A percentile compares a stretch with the other conserved stretches of the same genome.
Conservation (phyloP, 1,140 invertebrate genomes). For the Pantala flavescens region DNA sequence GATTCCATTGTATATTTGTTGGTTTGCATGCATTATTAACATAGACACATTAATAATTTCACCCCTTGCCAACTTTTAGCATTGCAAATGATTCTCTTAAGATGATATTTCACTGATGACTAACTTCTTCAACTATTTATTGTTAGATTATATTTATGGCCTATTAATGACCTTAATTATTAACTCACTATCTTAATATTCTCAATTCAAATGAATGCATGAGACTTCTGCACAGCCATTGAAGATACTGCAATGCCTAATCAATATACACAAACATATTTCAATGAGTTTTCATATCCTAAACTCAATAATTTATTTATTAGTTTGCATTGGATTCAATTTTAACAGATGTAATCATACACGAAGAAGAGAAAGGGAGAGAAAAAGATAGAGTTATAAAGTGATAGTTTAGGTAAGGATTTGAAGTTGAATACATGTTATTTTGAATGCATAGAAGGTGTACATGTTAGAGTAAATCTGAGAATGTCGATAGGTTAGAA, state of each 20-base stretch:
- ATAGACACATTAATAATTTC: constrained; percentile 13
- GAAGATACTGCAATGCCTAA: background rate
- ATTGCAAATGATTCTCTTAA: background rate
- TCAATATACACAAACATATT: background rate
- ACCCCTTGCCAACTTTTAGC: background rate
- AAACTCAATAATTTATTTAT: background rate
- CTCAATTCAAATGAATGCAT: background rate
- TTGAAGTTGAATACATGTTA: background rate
- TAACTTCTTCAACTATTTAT: background rate
- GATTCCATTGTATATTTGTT: background rate
- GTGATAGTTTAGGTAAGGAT: background rate
- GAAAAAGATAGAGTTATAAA: background rate
- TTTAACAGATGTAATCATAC: background rate
- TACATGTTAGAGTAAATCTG: background rate
- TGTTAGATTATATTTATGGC: background rate
- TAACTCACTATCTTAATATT: background rate
- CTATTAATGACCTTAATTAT: background rate
- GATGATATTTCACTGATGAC: background rate
- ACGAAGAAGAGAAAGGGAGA: background rate
- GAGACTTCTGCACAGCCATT: background rate
- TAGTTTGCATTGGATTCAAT: background rate
- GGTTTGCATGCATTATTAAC: background rate
- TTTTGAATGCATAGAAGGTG: background rate
- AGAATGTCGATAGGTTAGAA: background rate
- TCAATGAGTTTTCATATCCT: background rate